These are phyloP conservation scores for Calycopis cecrops DNA, from an alignment of 1,140 invertebrate genomes.

Conservation along the genomic window DNA sequence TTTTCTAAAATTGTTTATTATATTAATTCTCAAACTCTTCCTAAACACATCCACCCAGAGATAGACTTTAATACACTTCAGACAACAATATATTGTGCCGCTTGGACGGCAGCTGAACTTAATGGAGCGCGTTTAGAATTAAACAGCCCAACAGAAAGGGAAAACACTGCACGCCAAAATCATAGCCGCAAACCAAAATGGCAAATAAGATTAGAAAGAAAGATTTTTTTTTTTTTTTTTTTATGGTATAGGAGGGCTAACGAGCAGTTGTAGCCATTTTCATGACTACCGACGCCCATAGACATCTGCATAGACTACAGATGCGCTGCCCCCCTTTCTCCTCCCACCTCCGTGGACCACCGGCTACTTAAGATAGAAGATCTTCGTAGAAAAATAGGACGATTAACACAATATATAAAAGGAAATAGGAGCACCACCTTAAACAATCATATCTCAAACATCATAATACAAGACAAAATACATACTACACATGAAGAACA, in stretches of 20 bases:
- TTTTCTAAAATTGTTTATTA: not conserved
- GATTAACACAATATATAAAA: conserved; percentile 13
- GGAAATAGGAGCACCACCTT: too few relatives aligned
- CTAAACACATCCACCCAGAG: not conserved
- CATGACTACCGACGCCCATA: too few relatives aligned
- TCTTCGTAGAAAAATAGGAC: conserved; percentile 13
- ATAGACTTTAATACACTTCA: not conserved
- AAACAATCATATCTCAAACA: too few relatives aligned
- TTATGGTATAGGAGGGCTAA: too few relatives aligned
- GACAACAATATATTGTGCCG: not conserved
- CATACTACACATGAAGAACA: not conserved
- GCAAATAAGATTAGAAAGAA: conserved; percentile 11
- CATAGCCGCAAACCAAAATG: not conserved
- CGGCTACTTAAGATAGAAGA: not conserved
- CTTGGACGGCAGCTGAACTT: not conserved
- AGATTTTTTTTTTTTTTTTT: too few relatives aligned
- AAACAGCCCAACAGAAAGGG: not conserved
- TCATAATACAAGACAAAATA: too few relatives aligned
- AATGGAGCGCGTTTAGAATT: not conserved
- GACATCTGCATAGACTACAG: too few relatives aligned
- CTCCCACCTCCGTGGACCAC: too few relatives aligned
- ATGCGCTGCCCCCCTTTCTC: too few relatives aligned
- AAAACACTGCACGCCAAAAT: not conserved
- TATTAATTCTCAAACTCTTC: not conserved
- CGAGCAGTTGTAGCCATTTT: too few relatives aligned